phyloP scores from a whole-genome alignment of 2,113 vertebrate species.

The Herpailurus yagouaroundi region DNA sequence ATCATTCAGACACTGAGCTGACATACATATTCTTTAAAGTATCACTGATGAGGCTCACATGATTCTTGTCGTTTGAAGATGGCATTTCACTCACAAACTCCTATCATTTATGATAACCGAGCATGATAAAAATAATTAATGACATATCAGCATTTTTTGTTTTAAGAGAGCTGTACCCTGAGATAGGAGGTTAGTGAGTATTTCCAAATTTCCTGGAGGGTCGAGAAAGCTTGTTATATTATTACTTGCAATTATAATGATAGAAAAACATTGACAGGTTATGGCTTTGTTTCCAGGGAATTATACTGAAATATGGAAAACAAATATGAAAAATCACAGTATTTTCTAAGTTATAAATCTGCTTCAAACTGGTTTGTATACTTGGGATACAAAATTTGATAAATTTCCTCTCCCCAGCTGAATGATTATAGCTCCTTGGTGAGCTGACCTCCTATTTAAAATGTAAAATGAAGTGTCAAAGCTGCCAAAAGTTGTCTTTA shows the following conservation, averaged over 20 bases:
- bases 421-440: background rate
- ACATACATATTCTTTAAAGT: background rate
- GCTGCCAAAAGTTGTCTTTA: conserved; percentile 33
- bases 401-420: background rate
- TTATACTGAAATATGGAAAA: background rate
- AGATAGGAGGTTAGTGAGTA: background rate
- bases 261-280: conserved; percentile 27
- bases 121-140: background rate
- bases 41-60: background rate
- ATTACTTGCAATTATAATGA: conserved; percentile 37
- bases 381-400: background rate
- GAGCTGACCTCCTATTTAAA: conserved; percentile 39
- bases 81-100: background rate
- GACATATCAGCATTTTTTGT: background rate
- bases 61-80: background rate
- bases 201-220: conserved; percentile 2
- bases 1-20: background rate
- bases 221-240: background rate
- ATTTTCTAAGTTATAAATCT: conserved; percentile 31
- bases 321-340: background rate
- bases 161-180: background rate
- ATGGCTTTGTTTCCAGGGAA: conserved; percentile 40
- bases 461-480: conserved; percentile 37
- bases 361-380: background rate
- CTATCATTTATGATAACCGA: background rate